A percentile compares a stretch with the other conserved stretches of the same genome.
Conservation (phyloP, 2,888 invertebrate genomes). For the Andrena flavipes region DNA sequence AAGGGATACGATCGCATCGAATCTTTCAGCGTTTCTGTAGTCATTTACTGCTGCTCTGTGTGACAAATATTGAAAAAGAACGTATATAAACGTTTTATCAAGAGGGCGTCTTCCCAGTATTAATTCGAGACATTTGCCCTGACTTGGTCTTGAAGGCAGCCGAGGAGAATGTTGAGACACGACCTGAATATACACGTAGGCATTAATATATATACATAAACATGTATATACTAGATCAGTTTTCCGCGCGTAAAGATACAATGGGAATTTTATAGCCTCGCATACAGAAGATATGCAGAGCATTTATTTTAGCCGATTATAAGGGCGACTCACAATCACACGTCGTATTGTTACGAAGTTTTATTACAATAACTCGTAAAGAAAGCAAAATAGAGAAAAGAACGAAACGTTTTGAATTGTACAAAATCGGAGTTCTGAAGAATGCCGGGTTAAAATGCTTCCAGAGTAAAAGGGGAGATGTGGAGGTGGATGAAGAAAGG, state of each 20-base stretch:
- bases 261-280: slow-evolving; percentile 29
- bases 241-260: slow-evolving; percentile 12
- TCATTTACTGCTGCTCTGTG: not conserved
- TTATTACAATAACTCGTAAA: slow-evolving; percentile 1
- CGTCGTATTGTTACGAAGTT: slow-evolving; percentile 24
- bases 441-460: slow-evolving; percentile 57
- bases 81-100: slow-evolving; percentile 14
- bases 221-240: slow-evolving; percentile 4
- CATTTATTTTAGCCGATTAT: slow-evolving; percentile 39
- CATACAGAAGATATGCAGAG: slow-evolving; percentile 19
- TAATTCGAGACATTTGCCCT: slow-evolving; percentile 34
- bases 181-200: slow-evolving; percentile 7
- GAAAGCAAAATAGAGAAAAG: not conserved
- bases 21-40: slow-evolving; percentile 2
- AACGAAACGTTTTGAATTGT: slow-evolving; percentile 8
- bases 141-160: not conserved
- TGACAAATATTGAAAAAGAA: not conserved
- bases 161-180: not conserved
- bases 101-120: slow-evolving; percentile 36
- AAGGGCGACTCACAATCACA: slow-evolving; percentile 42
- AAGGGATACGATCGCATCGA: not conserved
- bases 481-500: slow-evolving; percentile 38
- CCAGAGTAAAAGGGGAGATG: slow-evolving; percentile 42
- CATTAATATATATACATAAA: slow-evolving; percentile 10
- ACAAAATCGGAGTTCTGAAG: slow-evolving; percentile 45